Conservation (phyloP, 2,113 vertebrate genomes). For the Poicephalus meyeri region DNA sequence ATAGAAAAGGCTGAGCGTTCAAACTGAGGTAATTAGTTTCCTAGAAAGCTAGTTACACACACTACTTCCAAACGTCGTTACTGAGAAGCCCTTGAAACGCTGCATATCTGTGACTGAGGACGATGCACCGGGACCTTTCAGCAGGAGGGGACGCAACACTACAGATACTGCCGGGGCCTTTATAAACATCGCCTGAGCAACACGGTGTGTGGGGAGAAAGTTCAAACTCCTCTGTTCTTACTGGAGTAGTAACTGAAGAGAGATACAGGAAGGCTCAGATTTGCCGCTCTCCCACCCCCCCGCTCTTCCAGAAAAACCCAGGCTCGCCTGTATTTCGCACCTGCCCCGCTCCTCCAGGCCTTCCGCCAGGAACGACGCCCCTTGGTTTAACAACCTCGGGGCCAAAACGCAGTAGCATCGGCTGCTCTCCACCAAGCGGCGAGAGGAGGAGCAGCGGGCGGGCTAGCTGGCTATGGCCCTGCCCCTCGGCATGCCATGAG, state of each 20-base stretch:
- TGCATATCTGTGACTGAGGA: neutral
- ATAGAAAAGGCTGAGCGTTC: neutral
- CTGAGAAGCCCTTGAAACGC: fast-evolving
- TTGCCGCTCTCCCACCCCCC: neutral
- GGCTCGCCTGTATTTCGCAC: neutral
- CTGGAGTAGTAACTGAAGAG: fast-evolving
- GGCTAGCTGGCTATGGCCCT: no score
- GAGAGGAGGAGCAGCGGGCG: neutral
- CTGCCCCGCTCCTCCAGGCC: neutral
- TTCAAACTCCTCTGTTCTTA: neutral
- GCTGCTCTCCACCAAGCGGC: neutral
- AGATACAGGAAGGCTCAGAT: fast-evolving
- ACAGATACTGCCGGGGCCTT: fast-evolving
- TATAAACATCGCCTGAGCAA: neutral
- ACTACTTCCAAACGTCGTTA: neutral
- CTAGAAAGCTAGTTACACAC: neutral
- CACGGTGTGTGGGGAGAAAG: fast-evolving
- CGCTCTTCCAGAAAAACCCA: neutral
- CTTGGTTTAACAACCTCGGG: fast-evolving
- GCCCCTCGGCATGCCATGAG: no score
- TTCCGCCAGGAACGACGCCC: neutral
- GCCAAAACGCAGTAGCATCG: fast-evolving
- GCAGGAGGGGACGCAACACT: neutral
- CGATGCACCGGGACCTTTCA: fast-evolving
- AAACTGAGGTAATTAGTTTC: neutral